A percentile compares a stretch with the other conserved stretches of the same genome.
Evolutionary conservation across 2,797 vertebrate genomes (phyloP).

Genomic region (Myripristis murdjan): DNA sequence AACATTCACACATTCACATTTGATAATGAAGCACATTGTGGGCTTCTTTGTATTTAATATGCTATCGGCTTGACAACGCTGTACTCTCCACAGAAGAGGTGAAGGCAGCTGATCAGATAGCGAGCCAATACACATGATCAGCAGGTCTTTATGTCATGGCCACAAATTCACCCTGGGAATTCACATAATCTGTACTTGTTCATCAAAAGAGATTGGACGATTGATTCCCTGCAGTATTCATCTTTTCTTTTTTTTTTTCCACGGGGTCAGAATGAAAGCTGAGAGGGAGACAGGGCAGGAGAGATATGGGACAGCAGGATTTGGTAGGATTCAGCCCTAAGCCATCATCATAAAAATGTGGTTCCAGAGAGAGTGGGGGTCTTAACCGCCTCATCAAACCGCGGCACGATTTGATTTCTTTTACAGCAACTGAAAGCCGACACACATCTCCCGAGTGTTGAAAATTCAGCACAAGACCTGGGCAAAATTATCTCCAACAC

Average conservation of each 20-base stretch:
- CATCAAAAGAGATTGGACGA: background rate
- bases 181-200: background rate
- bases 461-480: too few species aligned
- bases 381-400: constrained; percentile 1
- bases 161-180: background rate
- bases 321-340: constrained; percentile 12
- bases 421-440: too few species aligned
- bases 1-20: too few species aligned
- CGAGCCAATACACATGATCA: background rate
- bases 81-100: too few species aligned
- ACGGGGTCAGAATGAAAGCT: background rate
- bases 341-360: constrained; percentile 5
- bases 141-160: constrained; percentile 1
- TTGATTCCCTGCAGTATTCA: background rate
- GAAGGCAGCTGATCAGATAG: constrained; percentile 7
- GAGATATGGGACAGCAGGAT: background rate
- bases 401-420: background rate
- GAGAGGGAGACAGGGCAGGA: too few species aligned
- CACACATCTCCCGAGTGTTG: too few species aligned
- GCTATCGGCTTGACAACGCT: too few species aligned
- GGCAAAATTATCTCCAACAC: too few species aligned
- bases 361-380: constrained; percentile 6
- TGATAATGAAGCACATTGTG: too few species aligned
- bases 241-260: background rate
- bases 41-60: too few species aligned